These are phyloP conservation scores for Cataglyphis cursor DNA, from an alignment of 2,888 invertebrate genomes.

Conservation along the genomic window DNA sequence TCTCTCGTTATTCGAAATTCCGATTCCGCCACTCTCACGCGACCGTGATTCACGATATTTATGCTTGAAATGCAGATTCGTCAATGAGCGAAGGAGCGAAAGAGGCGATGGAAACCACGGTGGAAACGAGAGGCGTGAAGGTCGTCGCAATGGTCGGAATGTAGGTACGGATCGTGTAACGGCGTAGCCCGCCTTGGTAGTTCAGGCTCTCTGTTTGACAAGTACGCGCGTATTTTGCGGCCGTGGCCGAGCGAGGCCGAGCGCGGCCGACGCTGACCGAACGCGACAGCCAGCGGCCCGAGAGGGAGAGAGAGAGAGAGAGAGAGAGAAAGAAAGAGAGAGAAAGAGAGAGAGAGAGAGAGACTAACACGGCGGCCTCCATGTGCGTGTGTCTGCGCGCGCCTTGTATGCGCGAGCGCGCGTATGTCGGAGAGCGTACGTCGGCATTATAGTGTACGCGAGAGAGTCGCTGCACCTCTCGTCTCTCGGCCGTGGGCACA, in stretches of 20 bases:
- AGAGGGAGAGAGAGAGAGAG: slow-evolving; percentile 11
- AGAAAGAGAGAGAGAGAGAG: slow-evolving; percentile 40
- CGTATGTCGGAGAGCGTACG: slow-evolving; percentile 71
- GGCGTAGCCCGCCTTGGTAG: slow-evolving; percentile 66
- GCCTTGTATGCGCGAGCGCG: not conserved
- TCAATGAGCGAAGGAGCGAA: not conserved
- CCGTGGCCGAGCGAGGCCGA: slow-evolving; percentile 76
- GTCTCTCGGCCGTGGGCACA: slow-evolving; percentile 74
- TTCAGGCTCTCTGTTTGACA: slow-evolving; percentile 77
- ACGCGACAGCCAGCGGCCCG: slow-evolving; percentile 63
- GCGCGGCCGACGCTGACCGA: slow-evolving; percentile 75
- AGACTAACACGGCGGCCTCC: slow-evolving; percentile 70
- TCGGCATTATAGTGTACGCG: slow-evolving; percentile 73
- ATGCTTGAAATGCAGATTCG: not conserved
- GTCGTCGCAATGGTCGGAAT: not conserved
- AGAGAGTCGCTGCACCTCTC: slow-evolving; percentile 73
- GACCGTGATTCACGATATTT: not conserved
- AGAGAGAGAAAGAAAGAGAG: slow-evolving; percentile 45
- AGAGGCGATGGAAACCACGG: not conserved
- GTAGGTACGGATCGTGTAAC: slow-evolving; percentile 9
- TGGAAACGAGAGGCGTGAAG: not conserved
- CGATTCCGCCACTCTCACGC: not conserved
- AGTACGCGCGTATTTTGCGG: slow-evolving; percentile 83
- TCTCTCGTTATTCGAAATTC: not conserved
- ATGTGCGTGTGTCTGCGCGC: slow-evolving; percentile 66